phyloP scores from a whole-genome alignment of 2,797 vertebrate genomes.

The Spatula clypeata region DNA sequence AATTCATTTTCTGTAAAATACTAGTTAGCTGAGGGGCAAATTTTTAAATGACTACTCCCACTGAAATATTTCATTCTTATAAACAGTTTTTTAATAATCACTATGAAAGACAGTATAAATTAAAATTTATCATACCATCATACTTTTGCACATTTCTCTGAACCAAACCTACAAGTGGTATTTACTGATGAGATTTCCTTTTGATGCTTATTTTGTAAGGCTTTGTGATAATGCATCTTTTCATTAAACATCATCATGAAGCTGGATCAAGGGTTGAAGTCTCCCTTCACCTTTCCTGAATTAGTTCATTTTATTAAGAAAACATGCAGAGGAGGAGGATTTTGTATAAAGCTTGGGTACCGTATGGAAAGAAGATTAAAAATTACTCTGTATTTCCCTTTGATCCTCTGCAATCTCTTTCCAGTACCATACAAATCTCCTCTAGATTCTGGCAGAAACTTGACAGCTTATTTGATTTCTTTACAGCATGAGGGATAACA shows the following conservation, averaged over 20 bases:
- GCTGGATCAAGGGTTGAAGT: not conserved
- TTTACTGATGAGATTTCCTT: not conserved
- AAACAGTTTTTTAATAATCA: not conserved
- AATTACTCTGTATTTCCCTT: not conserved
- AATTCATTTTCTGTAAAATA: not conserved
- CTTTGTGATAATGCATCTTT: not conserved
- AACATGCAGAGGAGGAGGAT: not conserved
- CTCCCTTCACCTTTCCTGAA: not conserved
- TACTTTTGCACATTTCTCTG: not conserved
- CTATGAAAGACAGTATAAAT: not conserved
- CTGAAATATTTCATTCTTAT: not conserved
- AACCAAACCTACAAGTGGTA: not conserved
- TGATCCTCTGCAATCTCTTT: constrained; percentile 17
- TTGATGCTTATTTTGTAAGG: not conserved
- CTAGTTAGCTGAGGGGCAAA: not conserved
- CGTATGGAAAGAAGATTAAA: constrained; percentile 23
- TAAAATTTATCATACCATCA: not conserved
- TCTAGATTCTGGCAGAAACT: not conserved
- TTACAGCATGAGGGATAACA: not conserved
- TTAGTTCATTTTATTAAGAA: not conserved
- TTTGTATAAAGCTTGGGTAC: not conserved
- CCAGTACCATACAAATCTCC: not conserved
- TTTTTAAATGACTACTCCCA: not conserved
- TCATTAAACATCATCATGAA: not conserved
- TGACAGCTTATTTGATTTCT: not conserved